Evolutionary conservation across 2,113 vertebrate species (phyloP), one percentile per base, ranked within the genome.

Genomic region (Ia io): DNA sequence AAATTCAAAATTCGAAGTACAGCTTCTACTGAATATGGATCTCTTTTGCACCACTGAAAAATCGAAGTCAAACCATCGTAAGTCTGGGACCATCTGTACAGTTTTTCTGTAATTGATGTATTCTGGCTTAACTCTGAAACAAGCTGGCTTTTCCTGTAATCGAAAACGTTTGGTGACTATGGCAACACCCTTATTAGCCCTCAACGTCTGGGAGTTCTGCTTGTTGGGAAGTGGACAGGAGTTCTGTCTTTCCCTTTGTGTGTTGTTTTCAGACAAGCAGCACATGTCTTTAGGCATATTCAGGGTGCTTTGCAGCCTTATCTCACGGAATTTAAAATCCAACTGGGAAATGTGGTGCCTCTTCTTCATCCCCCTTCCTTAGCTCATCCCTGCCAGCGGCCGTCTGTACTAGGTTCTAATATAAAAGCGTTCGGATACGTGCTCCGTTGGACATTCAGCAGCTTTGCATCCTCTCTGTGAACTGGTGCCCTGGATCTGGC

Each of bases 81-180:
- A 82, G 5, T 42, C 56, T 61, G 79, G 25, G 37, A 32, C 37
- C 16, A 30, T 32, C 56, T 61, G 79, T 61, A 30, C 14, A 63
- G 30, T 59, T 80, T 93, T 85, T 91, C 69, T 89, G 11, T 91
- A 84, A 90, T 84, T 51, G 95, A 73, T 32, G 23, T 14, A 44
- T 23, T 93, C 37, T 69, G 71, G 47, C 82, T 95, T 88, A 84
- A 42, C 47, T 47, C 23, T 78, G 74, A 95, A 88, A 86, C 25
- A 84, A 28, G 14, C 23, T 74, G 73, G 74, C 42, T 95, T 94
- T 79, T 80, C 76, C 37, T 32, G 11, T 87, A 80, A 90, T 4
- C 28, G 74, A 93, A 95, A 83, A 89, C 16, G 7, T 61, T 70
- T 71, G 56, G 95, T 94, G 87, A 87, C 71, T 67, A 74, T 63